Evolutionary conservation across 2,797 vertebrate species (phyloP), one percentile per base, ranked within the genome.

Genomic region (Pseudotriccus pelzelni): DNA sequence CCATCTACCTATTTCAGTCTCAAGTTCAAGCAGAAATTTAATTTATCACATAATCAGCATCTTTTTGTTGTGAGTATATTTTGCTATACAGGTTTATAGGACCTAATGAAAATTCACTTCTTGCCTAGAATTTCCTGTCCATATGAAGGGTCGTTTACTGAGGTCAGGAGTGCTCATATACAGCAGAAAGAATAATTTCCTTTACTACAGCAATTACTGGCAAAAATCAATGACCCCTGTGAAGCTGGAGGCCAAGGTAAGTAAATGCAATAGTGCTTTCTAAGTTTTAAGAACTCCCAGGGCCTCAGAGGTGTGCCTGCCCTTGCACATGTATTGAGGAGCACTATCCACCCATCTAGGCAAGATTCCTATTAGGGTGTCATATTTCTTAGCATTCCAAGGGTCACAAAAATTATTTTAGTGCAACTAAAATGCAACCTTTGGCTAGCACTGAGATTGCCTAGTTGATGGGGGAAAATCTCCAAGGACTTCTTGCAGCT

Each of bases 141-240:
- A 0, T 53, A 77, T 25, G 64, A 82, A 69, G 25, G 74, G 83
- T 93, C 70, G 74, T 82, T 90, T 78, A 64, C 60, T 67, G 80
- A 90, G 94, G 79, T 91, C 70, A 60, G 60, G 30, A 79, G 75
- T 32, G 49, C 58, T 84, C 55, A 50, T 14, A 88, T 2, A 64
- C 7, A 64, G 74, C 53, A 95, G 85, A 92, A 94, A 91, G 47
- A 92, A 94, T 89, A 70, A 96, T 96, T 93, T 92, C 84, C 85
- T 95, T 84, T 85, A 59, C 67, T 67, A 82, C 77, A 91, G 93
- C 81, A 94, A 94, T 95, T 94, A 96, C 66, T 77, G 52, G 74
- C 80, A 95, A 94, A 96, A 96, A 96, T 93, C 89, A 90, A 90
- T 90, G 85, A 75, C 74, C 93, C 25, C 77, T 90, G 89, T 82